Base-by-base conservation (phyloP, 2,113 vertebrate genomes). In the Sinocyclocheilus anshuiensis region DNA sequence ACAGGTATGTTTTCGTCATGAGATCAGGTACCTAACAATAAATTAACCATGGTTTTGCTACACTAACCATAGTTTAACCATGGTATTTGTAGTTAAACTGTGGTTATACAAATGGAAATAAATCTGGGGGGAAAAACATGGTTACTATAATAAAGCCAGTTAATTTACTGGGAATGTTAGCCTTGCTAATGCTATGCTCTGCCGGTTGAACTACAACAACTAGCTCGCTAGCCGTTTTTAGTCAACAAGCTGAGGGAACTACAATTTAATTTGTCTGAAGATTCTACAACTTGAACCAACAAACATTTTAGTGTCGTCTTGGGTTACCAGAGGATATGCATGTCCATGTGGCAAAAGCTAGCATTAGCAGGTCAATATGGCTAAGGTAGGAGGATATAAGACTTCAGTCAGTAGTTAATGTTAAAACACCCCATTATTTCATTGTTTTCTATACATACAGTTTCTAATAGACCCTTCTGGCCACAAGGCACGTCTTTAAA, bases 291-390 rank as follows among this genome's bases (percentile, higher is more conserved):
- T 29, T 50, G 45, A 77, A 33, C 75, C 48, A 26, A 77, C 45
- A 53, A 53, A 53, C 1, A 53, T 77, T 53, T 53, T 92, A 92
- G 92, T 93, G 90, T 90, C 92, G 91, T 91, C 91, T 33, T 33
- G 10, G 57, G 29, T 81, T 42, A 42, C 24, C 15, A 22, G 29
- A 33, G 29, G 29, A 33, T 33, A 3, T 33, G 29, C 6, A 65
- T 63, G 3, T 59, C 20, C 33, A 9, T 29, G n/a, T 81, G 7
- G 36, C 15, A 29, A 81, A 69, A 39, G 22, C 42, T 69, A 29
- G n/a, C 75, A 77, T 65, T 33, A 29, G 26, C 24, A 45, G 42
- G 9, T 26, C 13, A 13, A 20, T 65, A 36, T 33, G 55, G 11
- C 6, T 42, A 67, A 20, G 42, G 4, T 53, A 22, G 9, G 26